Conservation (phyloP, 2,113 vertebrate species). For the Callionymus lyra region DNA sequence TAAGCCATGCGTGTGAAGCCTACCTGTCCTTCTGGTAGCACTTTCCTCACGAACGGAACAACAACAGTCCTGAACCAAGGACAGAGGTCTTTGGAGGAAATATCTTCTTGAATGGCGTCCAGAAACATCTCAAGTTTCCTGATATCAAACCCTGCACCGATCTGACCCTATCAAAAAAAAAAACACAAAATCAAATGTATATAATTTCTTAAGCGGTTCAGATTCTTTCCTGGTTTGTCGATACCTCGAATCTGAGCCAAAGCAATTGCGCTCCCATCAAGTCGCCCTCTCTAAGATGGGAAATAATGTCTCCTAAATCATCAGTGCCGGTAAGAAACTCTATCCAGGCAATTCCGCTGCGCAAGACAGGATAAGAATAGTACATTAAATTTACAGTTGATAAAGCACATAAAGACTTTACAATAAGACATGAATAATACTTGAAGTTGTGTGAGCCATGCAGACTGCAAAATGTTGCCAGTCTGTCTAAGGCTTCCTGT, state of each 20-base stretch:
- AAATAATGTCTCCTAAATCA: constrained; percentile 69
- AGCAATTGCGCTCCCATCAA: constrained; percentile 81
- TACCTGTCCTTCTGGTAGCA: constrained; percentile 81
- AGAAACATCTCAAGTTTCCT: constrained; percentile 74
- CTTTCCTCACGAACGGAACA: constrained; percentile 78
- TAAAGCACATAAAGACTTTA: neutral
- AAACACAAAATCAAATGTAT: neutral
- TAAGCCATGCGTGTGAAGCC: neutral
- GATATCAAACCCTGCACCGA: constrained; percentile 73
- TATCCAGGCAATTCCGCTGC: constrained; percentile 83
- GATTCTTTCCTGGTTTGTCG: neutral
- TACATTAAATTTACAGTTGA: neutral
- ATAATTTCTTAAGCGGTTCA: neutral
- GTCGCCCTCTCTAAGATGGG: constrained; percentile 75
- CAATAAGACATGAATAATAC: constrained; percentile 45
- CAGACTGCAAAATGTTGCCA: constrained; percentile 86
- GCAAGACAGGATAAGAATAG: constrained; percentile 4
- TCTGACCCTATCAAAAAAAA: constrained; percentile 71
- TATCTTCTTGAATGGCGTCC: constrained; percentile 65
- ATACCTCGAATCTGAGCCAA: constrained; percentile 90
- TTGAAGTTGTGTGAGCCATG: constrained; percentile 81
- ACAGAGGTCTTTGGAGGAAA: constrained; percentile 72
- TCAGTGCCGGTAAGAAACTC: constrained; percentile 84
- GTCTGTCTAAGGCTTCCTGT: constrained; percentile 76
- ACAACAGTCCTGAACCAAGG: constrained; percentile 82